phyloP scores from a whole-genome alignment of 1,140 invertebrate genomes.

The Procambarus virginalis region DNA sequence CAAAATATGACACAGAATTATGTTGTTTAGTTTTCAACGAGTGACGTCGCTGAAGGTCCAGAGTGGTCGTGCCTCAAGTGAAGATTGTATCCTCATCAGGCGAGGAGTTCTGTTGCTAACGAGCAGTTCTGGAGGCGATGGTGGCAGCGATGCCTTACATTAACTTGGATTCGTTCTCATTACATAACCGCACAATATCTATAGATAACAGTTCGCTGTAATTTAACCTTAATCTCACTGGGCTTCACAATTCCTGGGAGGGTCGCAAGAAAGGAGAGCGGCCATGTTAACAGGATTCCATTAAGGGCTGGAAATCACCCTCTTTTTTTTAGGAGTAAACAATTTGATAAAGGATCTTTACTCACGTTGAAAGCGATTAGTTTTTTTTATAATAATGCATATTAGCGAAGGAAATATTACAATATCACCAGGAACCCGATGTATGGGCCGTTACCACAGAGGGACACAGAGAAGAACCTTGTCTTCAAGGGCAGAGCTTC shows the following conservation, averaged over 20 bases:
- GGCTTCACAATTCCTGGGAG: slow-evolving; percentile 35
- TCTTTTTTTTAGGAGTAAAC: slow-evolving; percentile 11
- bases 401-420: slow-evolving; percentile 46
- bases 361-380: slow-evolving; percentile 46
- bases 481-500: background rate
- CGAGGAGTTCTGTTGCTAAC: background rate
- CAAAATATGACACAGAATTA: slow-evolving; percentile 24
- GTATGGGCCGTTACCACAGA: slow-evolving; percentile 34
- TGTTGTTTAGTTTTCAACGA: background rate
- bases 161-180: background rate
- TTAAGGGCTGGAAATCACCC: background rate
- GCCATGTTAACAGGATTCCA: background rate
- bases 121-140: slow-evolving; percentile 17
- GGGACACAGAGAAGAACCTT: slow-evolving; percentile 25
- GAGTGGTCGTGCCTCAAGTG: background rate
- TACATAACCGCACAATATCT: slow-evolving; percentile 10
- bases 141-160: background rate
- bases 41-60: background rate
- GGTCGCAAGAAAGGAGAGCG: slow-evolving; percentile 5
- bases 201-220: slow-evolving; percentile 26
- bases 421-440: slow-evolving; percentile 50
- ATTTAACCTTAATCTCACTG: slow-evolving; percentile 48
- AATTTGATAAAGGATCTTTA: slow-evolving; percentile 3
- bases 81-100: background rate
- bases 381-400: slow-evolving; percentile 39